Percentiles rank a stretch among this genome's conserved stretches.
Conservation (phyloP, 2,888 invertebrate species). For the Scotopteryx bipunctaria region DNA sequence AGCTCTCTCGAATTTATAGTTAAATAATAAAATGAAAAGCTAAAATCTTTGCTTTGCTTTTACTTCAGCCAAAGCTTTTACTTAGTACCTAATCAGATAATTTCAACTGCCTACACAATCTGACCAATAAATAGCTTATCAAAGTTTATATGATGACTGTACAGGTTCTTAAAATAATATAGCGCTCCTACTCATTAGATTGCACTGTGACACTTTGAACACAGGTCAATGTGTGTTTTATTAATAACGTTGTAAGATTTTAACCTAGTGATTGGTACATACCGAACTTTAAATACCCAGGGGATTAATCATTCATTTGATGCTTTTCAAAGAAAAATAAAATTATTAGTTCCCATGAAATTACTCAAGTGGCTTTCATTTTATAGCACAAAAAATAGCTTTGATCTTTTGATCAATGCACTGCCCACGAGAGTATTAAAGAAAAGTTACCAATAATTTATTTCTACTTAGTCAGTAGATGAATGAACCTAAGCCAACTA, state of each 20-base stretch:
- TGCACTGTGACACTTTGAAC: conserved; percentile 34
- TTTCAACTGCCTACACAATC: too few species aligned
- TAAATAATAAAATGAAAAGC: too few species aligned
- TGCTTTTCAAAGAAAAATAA: conserved; percentile 31
- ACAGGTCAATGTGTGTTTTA: conserved; percentile 56
- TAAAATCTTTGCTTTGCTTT: too few species aligned
- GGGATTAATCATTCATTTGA: conserved; percentile 34
- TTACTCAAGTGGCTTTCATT: conserved; percentile 13
- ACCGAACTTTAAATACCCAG: conserved; percentile 43
- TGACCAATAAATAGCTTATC: too few species aligned
- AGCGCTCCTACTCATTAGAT: neutral
- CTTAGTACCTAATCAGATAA: too few species aligned
- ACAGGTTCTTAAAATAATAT: too few species aligned
- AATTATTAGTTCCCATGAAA: conserved; percentile 41
- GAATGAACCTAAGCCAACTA: neutral
- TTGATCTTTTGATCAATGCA: neutral
- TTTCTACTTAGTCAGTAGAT: too few species aligned
- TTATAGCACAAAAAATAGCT: conserved; percentile 1
- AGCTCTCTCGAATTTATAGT: too few species aligned
- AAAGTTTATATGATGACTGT: too few species aligned
- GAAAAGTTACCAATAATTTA: too few species aligned
- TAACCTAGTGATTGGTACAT: conserved; percentile 39
- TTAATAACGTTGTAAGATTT: conserved; percentile 52
- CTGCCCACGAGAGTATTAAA: too few species aligned
- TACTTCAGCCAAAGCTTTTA: too few species aligned